Percentiles rank a stretch among this genome's conserved stretches.
phyloP scores from a whole-genome alignment of 2,113 vertebrate genomes.

The Astur gentilis region DNA sequence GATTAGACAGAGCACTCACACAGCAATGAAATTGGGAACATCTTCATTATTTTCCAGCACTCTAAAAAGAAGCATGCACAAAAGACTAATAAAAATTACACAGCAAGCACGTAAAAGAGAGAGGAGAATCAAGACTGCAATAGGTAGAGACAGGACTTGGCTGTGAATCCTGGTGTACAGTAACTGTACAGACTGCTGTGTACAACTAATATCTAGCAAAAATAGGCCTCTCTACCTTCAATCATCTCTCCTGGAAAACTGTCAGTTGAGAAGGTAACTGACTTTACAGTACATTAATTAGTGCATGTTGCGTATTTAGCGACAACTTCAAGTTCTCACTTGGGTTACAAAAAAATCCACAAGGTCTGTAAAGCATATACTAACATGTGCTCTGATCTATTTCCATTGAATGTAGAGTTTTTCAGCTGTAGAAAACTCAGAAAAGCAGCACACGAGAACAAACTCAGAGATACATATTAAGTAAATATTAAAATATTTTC shows the following conservation, averaged over 20 bases:
- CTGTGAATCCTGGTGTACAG: not conserved
- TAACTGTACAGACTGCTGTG: not conserved
- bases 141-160: not conserved
- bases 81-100: constrained; percentile 9
- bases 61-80: not conserved
- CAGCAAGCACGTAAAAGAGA: not conserved
- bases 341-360: not conserved
- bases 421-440: not conserved
- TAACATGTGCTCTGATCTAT: not conserved
- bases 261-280: not conserved
- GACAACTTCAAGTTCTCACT: not conserved
- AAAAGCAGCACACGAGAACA: not conserved
- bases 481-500: not conserved
- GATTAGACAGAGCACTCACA: not conserved
- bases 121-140: not conserved
- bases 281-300: not conserved
- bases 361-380: not conserved
- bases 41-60: constrained; percentile 25
- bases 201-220: not conserved
- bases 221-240: not conserved
- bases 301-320: not conserved
- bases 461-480: not conserved
- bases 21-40: not conserved
- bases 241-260: not conserved
- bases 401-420: not conserved